Evolutionary conservation across 2,888 invertebrate genomes (phyloP), one percentile per base, ranked within the genome.

Genomic region (Prenolepis imparis): DNA sequence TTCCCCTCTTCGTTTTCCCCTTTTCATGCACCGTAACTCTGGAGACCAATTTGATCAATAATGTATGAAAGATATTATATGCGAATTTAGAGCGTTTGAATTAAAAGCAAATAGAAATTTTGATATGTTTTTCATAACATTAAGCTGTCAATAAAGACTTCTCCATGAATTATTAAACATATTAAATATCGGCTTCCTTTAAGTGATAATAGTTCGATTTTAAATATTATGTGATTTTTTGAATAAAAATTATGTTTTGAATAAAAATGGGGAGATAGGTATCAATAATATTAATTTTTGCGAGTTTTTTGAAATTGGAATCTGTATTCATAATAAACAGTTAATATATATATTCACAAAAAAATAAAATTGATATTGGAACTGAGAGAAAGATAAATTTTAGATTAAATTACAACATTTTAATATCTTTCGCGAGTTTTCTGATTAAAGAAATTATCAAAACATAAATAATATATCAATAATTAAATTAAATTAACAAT

Each of bases 31-130:
- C n/a, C 11, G 67, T 18, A 32, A 48, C 28, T 9, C 18, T 18
- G 21, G 57, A 64, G 64, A 32, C 63, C 55, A 83, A 82, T 86
- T 68, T 59, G 81, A 78, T 84, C 77, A 86, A 75, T 85, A 89
- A 85, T 9, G 87, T 86, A 28, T 57, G 80, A 36, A 83, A 57
- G 15, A 8, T 83, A 83, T 83, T 59, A 72, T 36, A 5, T 61
- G 24, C 36, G 83, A 84, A 86, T 44, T 59, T 86, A 83, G 28
- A 73, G 5, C 24, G 2, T 64, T 52, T 18, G 39, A 39, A 55
- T 77, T 55, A 39, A 66, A 55, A 66, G 11, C 39, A 11, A 5
- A 21, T 44, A 32, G 15, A 59, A 61, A 61, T 61, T 61, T 44
- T 9, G 28, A 73, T 32, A 2, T 18, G 1, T 9, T 44, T 61